Percentiles rank a stretch among this genome's conserved stretches.
Evolutionary conservation across 2,888 invertebrate genomes (phyloP).

Genomic region (Calliphora vomitoria): DNA sequence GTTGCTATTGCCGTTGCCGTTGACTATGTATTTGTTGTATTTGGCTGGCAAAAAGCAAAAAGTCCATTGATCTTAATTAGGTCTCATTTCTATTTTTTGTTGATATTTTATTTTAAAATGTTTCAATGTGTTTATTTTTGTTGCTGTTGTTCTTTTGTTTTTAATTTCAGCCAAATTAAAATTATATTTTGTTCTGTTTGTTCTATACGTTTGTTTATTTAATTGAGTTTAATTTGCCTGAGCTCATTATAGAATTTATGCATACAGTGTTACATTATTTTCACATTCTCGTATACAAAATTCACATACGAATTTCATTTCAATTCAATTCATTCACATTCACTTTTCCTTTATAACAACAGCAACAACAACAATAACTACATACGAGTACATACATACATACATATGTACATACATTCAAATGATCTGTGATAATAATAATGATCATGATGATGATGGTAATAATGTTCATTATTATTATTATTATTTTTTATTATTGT

Average conservation of each 20-base stretch:
- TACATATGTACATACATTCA: neutral
- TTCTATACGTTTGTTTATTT: slow-evolving; percentile 47
- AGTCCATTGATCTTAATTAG: slow-evolving; percentile 73
- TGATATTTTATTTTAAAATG: slow-evolving; percentile 52
- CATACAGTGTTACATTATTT: slow-evolving; percentile 44
- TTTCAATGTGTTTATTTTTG: slow-evolving; percentile 11
- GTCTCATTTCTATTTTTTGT: slow-evolving; percentile 60
- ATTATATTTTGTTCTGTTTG: slow-evolving; percentile 36
- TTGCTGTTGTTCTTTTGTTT: slow-evolving; percentile 1
- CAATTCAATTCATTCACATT: slow-evolving; percentile 47
- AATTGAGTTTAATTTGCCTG: slow-evolving; percentile 68
- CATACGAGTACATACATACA: no score
- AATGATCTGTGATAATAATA: slow-evolving; percentile 29
- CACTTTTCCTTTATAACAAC: slow-evolving; percentile 26
- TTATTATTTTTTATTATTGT: neutral
- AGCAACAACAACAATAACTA: neutral
- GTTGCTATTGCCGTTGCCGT: slow-evolving; percentile 16
- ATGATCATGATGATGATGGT: slow-evolving; percentile 18
- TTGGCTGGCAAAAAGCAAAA: slow-evolving; percentile 31
- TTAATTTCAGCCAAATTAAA: slow-evolving; percentile 57
- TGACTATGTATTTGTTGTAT: neutral
- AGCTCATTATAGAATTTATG: slow-evolving; percentile 65
- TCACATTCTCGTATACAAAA: slow-evolving; percentile 26
- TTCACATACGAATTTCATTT: slow-evolving; percentile 46
- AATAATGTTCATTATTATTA: slow-evolving; percentile 35